phyloP scores from a whole-genome alignment of 2,113 vertebrate species.

The Eidolon helvum region DNA sequence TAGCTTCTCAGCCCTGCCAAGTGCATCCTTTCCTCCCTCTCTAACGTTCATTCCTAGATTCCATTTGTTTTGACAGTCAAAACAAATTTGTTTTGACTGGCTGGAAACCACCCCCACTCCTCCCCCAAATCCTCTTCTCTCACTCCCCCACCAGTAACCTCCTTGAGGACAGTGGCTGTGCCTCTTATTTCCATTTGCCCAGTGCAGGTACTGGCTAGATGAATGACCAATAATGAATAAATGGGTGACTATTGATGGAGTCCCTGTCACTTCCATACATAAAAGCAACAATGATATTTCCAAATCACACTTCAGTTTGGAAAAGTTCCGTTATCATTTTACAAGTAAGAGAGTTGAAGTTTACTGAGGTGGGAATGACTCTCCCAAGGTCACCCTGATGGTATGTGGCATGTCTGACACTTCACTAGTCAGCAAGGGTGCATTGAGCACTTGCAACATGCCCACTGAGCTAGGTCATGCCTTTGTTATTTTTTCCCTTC shows the following conservation, averaged over 20 bases:
- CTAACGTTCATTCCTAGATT: background rate
- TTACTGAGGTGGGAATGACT: background rate
- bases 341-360: background rate
- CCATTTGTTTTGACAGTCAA: background rate
- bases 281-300: background rate
- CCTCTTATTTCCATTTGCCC: background rate
- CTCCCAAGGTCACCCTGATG: background rate
- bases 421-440: background rate
- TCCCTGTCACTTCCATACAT: background rate
- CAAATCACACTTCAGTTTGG: background rate
- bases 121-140: no score
- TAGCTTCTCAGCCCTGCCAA: background rate
- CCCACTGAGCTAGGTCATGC: background rate
- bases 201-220: fast-evolving
- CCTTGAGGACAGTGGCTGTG: background rate
- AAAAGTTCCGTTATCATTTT: background rate
- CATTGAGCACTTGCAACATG: background rate
- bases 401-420: background rate
- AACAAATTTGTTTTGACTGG: no score
- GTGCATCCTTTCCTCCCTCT: background rate
- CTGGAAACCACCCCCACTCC: background rate
- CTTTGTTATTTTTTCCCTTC: background rate
- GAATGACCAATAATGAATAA: background rate
- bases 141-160: no score
- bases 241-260: background rate